Evolutionary conservation across 1,140 invertebrate genomes (phyloP).

Genomic region (Sycobia sp.): DNA sequence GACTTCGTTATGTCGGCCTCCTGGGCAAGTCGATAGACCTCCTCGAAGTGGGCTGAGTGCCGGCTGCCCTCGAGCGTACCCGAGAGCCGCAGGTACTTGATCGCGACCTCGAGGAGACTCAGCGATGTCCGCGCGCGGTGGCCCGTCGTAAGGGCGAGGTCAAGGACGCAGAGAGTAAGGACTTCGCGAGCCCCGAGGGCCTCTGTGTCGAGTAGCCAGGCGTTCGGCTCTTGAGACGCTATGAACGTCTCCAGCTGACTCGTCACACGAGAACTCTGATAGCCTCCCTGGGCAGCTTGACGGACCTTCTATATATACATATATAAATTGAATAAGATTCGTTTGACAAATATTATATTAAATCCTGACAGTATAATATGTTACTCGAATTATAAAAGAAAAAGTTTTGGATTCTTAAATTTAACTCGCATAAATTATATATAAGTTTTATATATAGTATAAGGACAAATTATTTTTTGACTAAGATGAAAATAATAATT

Average conservation of each 20-base stretch:
- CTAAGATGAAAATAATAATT: no score
- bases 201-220: constrained; percentile 36
- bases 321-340: no score
- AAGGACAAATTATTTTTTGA: no score
- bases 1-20: constrained; percentile 35
- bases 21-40: constrained; percentile 44
- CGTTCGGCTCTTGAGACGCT: constrained; percentile 46
- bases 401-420: no score
- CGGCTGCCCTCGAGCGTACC: constrained; percentile 40
- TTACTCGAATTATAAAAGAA: no score
- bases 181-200: constrained; percentile 40
- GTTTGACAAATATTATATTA: no score
- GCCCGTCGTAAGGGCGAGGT: constrained; percentile 49
- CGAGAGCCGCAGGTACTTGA: constrained; percentile 45
- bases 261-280: constrained; percentile 45
- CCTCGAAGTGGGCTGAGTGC: constrained; percentile 31
- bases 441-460: no score
- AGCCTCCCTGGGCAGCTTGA: constrained; percentile 44
- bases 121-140: constrained; percentile 21
- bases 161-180: constrained; percentile 46
- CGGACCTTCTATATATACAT: constrained; percentile 49
- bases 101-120: constrained; percentile 46
- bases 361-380: no score
- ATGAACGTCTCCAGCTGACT: constrained; percentile 52
- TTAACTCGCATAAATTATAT: no score